These are phyloP conservation scores for Oxygymnocypris stewartii DNA, from an alignment of 2,113 vertebrate species.

Conservation along the genomic window DNA sequence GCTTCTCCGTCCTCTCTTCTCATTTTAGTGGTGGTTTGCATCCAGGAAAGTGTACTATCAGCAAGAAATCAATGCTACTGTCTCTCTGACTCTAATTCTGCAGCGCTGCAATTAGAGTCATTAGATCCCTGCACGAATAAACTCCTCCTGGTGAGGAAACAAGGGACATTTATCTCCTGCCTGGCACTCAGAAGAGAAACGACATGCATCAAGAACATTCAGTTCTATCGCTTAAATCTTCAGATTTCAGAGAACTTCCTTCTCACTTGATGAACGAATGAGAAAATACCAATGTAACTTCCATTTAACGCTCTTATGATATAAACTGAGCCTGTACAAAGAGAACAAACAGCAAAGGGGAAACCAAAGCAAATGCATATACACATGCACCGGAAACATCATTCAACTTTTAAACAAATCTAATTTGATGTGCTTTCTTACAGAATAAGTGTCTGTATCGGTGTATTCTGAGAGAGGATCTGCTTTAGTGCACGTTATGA, in stretches of 20 bases:
- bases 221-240: constrained; percentile 14
- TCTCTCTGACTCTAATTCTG: constrained; percentile 58
- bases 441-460: not conserved
- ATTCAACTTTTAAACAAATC: not conserved
- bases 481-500: constrained; percentile 22
- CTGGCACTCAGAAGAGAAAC: constrained; percentile 36
- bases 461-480: not conserved
- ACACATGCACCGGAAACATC: not conserved
- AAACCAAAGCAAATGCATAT: not conserved
- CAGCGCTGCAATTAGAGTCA: constrained; percentile 64
- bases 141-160: constrained; percentile 60
- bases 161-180: constrained; percentile 59
- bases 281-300: not conserved
- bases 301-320: not conserved
- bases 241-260: not conserved
- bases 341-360: not conserved
- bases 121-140: constrained; percentile 67
- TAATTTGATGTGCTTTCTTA: not conserved
- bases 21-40: not conserved
- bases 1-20: constrained; percentile 21
- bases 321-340: not conserved
- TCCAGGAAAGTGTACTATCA: constrained; percentile 24
- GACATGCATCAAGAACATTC: constrained; percentile 46
- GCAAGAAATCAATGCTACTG: constrained; percentile 11
- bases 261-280: not conserved